These are phyloP conservation scores for Sandelia bainsii DNA, from an alignment of 2,797 vertebrate genomes.

Conservation along the genomic window DNA sequence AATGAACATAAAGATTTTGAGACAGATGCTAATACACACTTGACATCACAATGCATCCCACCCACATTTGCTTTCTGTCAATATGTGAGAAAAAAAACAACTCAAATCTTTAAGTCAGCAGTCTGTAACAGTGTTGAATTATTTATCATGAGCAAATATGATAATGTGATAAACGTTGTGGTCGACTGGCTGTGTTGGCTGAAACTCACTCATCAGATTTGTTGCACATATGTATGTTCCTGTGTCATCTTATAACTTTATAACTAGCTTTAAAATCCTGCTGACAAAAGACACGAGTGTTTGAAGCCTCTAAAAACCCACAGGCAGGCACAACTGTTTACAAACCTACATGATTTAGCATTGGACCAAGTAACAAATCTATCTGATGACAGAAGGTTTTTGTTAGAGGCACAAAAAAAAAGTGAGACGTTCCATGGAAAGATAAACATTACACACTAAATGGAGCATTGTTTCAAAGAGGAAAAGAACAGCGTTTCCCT, in stretches of 20 bases:
- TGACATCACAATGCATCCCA: neutral
- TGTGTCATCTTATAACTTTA: neutral
- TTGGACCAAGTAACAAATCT: constrained; percentile 41
- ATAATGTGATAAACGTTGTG: constrained; percentile 31
- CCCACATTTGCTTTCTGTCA: neutral
- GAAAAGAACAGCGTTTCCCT: constrained; percentile 66
- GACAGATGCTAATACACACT: neutral
- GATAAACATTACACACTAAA: constrained; percentile 59
- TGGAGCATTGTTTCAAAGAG: constrained; percentile 67
- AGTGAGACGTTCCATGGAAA: constrained; percentile 41
- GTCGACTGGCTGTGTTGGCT: constrained; percentile 28
- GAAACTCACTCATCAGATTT: constrained; percentile 43
- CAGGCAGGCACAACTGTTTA: constrained; percentile 31
- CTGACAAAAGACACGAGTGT: constrained; percentile 30
- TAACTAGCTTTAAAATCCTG: constrained; percentile 19
- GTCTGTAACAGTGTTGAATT: constrained; percentile 18
- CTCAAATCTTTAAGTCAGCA: constrained; percentile 27
- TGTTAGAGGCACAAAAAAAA: constrained; percentile 37
- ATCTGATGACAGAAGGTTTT: constrained; percentile 43
- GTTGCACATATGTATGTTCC: neutral
- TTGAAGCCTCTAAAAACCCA: constrained; percentile 12
- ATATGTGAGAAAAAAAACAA: neutral
- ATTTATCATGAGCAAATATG: constrained; percentile 38
- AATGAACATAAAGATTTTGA: constrained; percentile 1
- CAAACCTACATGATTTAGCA: constrained; percentile 34